These are phyloP conservation scores for Mystacides longicornis DNA, from an alignment of 2,888 invertebrate species.

Conservation along the genomic window DNA sequence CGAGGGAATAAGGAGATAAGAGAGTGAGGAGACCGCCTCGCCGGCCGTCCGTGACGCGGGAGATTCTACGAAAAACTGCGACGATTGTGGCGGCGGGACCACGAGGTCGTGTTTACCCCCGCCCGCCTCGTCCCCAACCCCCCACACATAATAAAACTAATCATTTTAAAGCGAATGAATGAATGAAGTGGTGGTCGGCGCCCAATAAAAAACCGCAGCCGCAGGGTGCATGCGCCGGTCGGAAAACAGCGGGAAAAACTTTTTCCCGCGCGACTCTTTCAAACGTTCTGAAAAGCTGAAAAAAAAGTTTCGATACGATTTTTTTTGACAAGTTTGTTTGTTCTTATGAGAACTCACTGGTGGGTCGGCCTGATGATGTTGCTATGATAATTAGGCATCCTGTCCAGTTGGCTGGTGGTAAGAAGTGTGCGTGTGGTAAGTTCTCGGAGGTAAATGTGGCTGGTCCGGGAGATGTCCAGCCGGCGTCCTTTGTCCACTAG, in stretches of 20 bases:
- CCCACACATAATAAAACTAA: slow-evolving; percentile 32
- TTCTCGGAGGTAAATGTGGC: slow-evolving; percentile 11
- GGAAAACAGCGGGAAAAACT: slow-evolving; percentile 11
- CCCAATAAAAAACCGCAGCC: slow-evolving; percentile 20
- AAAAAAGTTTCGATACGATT: slow-evolving; percentile 2
- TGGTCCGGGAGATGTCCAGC: slow-evolving; percentile 36
- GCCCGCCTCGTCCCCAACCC: slow-evolving; percentile 16
- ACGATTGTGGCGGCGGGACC: slow-evolving; percentile 53
- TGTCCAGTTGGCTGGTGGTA: neutral
- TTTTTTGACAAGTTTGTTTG: too few species aligned
- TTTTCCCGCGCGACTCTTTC: slow-evolving; percentile 10
- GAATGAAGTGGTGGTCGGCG: slow-evolving; percentile 17
- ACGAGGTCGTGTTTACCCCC: slow-evolving; percentile 35
- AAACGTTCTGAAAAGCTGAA: slow-evolving; percentile 5
- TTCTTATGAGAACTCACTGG: too few species aligned
- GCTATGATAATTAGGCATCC: neutral
- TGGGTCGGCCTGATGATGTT: too few species aligned
- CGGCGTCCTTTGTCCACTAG: slow-evolving; percentile 27
- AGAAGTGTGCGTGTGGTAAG: slow-evolving; percentile 4
- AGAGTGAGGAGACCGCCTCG: slow-evolving; percentile 24
- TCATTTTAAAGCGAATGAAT: slow-evolving; percentile 46
- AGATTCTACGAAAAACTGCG: slow-evolving; percentile 29
- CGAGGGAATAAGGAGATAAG: neutral
- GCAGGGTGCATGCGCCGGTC: slow-evolving; percentile 17
- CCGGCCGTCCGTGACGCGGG: slow-evolving; percentile 31